These are phyloP conservation scores for Tinea semifulvella DNA, from an alignment of 2,888 invertebrate species.

Conservation along the genomic window DNA sequence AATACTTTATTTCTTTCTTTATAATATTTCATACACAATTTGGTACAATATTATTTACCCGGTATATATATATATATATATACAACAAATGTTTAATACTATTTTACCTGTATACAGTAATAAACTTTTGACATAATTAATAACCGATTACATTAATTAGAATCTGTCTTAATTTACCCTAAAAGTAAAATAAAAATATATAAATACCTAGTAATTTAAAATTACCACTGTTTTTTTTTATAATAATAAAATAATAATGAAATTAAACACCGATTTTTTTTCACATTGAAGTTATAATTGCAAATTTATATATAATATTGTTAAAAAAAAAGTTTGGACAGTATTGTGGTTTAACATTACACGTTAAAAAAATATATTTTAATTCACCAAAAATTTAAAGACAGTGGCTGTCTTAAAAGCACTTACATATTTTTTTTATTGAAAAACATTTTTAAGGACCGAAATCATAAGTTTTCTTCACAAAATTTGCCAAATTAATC, in stretches of 20 bases:
- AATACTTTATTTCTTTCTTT: constrained; percentile 63
- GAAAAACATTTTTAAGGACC: constrained; percentile 19
- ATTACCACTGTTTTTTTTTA: no score
- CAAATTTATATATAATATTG: no score
- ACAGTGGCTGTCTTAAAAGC: constrained; percentile 59
- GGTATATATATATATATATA: constrained; percentile 46
- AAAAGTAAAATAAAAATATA: constrained; percentile 41
- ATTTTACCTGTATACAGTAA: constrained; percentile 64
- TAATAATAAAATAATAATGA: no score
- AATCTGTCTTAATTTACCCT: constrained; percentile 39
- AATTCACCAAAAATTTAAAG: constrained; percentile 30
- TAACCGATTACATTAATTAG: constrained; percentile 65
- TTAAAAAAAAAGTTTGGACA: not conserved
- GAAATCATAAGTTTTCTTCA: not conserved
- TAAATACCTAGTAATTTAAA: no score
- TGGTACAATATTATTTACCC: constrained; percentile 42
- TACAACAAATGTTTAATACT: constrained; percentile 57
- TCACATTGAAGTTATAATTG: no score
- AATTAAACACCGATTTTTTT: no score
- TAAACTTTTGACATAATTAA: constrained; percentile 60
- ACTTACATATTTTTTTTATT: constrained; percentile 34
- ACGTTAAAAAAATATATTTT: constrained; percentile 25
- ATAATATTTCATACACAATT: constrained; percentile 61
- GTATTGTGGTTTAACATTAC: not conserved
- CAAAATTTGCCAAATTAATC: not conserved